Percentiles rank a stretch among this genome's conserved stretches.
These are phyloP conservation scores for Saimiri boliviensis DNA, from an alignment of 2,113 vertebrate genomes.

Conservation along the genomic window DNA sequence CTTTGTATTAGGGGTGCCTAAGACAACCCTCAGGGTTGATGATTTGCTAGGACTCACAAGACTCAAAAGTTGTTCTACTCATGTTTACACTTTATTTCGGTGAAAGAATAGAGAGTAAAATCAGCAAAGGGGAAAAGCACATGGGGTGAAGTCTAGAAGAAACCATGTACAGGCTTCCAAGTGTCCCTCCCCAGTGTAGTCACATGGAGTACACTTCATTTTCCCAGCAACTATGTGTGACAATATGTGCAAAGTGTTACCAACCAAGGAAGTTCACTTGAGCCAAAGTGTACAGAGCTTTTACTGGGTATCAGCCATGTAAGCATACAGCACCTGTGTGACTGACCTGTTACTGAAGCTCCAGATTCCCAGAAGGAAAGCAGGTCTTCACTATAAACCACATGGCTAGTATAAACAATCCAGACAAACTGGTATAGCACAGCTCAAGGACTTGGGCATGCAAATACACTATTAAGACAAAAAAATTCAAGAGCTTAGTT, in stretches of 20 bases:
- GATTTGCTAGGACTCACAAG: not conserved
- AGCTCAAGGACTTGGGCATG: not conserved
- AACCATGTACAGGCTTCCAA: not conserved
- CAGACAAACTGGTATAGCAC: not conserved
- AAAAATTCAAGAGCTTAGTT: not conserved
- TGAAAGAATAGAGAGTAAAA: slow-evolving; percentile 7
- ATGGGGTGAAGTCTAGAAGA: not conserved
- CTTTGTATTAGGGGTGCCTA: not conserved
- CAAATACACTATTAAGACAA: not conserved
- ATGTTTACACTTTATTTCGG: slow-evolving; percentile 38
- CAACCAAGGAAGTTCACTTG: not conserved
- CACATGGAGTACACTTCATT: not conserved
- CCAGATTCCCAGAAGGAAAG: not conserved
- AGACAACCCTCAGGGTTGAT: not conserved
- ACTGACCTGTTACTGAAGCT: not conserved
- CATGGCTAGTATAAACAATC: not conserved
- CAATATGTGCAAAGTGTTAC: not conserved
- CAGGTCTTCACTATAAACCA: not conserved
- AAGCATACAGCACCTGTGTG: not conserved
- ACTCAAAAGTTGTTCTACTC: slow-evolving; percentile 24
- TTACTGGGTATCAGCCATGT: not conserved
- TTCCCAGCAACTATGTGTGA: not conserved
- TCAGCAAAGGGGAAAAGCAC: not conserved
- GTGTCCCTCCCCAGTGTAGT: not conserved
- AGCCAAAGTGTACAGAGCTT: not conserved